Conservation (phyloP, 2,888 invertebrate genomes). For the Nephrotoma guestfalica region DNA sequence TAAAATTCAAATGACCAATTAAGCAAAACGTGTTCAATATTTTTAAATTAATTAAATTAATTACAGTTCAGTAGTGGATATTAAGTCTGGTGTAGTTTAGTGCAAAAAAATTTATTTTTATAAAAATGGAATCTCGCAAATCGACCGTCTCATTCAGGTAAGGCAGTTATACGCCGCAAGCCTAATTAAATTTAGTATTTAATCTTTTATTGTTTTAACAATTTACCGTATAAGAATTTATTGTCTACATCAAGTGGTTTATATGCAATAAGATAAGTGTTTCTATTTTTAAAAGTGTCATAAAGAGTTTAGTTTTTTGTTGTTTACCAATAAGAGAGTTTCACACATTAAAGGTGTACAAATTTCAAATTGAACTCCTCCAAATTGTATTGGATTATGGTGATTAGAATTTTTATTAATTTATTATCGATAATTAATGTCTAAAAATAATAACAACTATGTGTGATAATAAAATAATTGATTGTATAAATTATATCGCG, state of each 20-base stretch:
- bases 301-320: background rate
- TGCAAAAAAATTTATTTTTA: background rate
- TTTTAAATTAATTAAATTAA: background rate
- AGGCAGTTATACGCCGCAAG: background rate
- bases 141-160: background rate
- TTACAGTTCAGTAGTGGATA: background rate
- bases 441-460: background rate
- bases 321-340: background rate
- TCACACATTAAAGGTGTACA: background rate
- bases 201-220: background rate
- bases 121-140: background rate
- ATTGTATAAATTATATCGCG: background rate
- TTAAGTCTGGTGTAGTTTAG: background rate
- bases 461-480: background rate
- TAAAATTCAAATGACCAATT: background rate
- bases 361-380: background rate
- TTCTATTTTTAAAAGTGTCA: background rate
- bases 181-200: background rate
- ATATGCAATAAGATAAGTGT: background rate
- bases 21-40: background rate
- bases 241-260: background rate
- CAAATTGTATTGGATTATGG: background rate
- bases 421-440: background rate
- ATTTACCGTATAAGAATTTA: background rate
- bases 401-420: background rate